Evolutionary conservation across 2,888 invertebrate species (phyloP).

Genomic region (Tenthredo distinguenda): DNA sequence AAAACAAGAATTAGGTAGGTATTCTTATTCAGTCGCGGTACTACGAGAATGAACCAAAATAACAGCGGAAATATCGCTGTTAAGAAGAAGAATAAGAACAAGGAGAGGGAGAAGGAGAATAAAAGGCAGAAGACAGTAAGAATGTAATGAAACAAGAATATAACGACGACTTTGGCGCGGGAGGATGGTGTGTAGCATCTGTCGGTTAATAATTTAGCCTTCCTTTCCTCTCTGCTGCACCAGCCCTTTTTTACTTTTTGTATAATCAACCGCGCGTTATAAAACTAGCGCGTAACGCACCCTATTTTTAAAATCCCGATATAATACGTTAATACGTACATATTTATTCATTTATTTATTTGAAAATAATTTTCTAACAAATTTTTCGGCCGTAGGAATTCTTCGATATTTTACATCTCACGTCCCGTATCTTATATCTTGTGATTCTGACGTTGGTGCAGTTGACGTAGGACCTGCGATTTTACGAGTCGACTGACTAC

Average conservation of each 20-base stretch:
- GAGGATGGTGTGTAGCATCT: conserved; percentile 23
- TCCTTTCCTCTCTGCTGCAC: background rate
- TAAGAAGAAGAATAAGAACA: background rate
- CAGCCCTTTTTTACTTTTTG: background rate
- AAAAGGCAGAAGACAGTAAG: background rate
- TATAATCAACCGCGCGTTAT: background rate
- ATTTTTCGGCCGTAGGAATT: background rate
- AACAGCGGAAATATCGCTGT: conserved; percentile 31
- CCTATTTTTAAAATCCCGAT: background rate
- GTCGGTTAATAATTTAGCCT: conserved; percentile 38
- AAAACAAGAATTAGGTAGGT: background rate
- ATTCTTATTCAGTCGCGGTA: background rate
- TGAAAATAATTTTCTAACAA: background rate
- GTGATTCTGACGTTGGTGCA: background rate
- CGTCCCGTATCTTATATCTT: background rate
- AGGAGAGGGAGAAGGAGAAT: background rate
- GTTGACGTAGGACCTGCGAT: background rate
- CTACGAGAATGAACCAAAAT: conserved; percentile 27
- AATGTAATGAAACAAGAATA: conserved; percentile 30
- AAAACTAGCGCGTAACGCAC: too few species aligned
- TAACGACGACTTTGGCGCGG: conserved; percentile 1
- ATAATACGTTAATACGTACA: background rate
- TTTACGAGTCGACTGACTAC: conserved; percentile 19
- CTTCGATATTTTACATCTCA: background rate
- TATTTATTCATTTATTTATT: background rate